Conservation (phyloP, 2,888 invertebrate genomes). For the Suillia variegata region DNA sequence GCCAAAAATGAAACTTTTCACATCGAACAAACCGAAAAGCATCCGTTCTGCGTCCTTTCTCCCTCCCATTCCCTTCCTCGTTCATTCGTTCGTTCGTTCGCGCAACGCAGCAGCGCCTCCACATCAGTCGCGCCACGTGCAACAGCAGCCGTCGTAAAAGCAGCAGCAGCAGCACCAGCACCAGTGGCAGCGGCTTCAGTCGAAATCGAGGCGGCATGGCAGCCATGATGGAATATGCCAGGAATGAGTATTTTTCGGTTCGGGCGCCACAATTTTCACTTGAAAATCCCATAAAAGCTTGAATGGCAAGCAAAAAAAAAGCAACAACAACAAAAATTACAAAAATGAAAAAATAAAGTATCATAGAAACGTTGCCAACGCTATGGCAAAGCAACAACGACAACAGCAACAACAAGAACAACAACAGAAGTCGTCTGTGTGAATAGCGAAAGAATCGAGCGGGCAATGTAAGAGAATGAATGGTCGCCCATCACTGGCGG, state of each 20-base stretch:
- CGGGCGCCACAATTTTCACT: slow-evolving; percentile 25
- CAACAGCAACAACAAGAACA: too few species aligned
- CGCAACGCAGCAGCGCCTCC: not conserved
- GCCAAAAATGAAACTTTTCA: slow-evolving; percentile 28
- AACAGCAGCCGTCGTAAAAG: not conserved
- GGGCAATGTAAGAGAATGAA: not conserved
- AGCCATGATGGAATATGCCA: not conserved
- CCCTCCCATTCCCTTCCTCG: not conserved
- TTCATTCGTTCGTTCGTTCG: not conserved
- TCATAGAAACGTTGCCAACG: slow-evolving; percentile 24
- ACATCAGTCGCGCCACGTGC: not conserved
- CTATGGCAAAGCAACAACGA: slow-evolving; percentile 6
- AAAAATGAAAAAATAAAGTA: slow-evolving; percentile 12
- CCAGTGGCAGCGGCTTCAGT: too few species aligned
- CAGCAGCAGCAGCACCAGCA: not conserved
- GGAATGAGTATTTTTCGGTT: not conserved
- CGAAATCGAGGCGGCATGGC: too few species aligned
- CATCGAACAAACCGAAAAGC: slow-evolving; percentile 31
- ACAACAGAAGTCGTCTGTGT: not conserved
- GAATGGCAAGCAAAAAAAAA: slow-evolving; percentile 12
- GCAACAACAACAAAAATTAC: not conserved
- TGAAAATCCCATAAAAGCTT: slow-evolving; percentile 27
- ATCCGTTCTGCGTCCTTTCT: slow-evolving; percentile 29
- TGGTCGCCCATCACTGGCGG: not conserved
- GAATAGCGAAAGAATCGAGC: not conserved